Base-by-base conservation (phyloP, 2,113 vertebrate genomes). In the Syngnathoides biaculeatus region DNA sequence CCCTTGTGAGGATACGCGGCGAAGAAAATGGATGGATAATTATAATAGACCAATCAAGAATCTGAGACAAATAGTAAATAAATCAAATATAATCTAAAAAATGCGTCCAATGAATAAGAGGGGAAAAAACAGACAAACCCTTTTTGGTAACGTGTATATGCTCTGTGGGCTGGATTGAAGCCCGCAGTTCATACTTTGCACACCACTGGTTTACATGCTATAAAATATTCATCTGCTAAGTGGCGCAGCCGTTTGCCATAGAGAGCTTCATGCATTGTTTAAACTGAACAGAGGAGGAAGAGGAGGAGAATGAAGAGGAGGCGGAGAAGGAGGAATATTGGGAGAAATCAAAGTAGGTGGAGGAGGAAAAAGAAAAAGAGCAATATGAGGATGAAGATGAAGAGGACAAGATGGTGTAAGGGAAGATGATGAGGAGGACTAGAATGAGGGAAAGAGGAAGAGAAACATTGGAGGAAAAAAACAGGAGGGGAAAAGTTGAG, bases 171-270 rank as follows among this genome's bases (percentile, higher is more conserved):
- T 4, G 26, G 20, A 35, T 40, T 45, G 20, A 50, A 47, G 24
- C 10, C 43, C 43, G 45, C 24, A 26, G 35, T 48, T 52, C 64
- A 52, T n/a, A 40, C 40, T 43, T 63, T 63, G 61, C 39, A n/a
- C 61, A 24, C 59, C 35, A 12, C 2, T 42, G 59, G 62, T 19
- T 89, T 91, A 88, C 82, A 78, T 81, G 66, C 79, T 75, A 89
- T 91, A 83, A 92, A 91, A 91, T 91, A 92, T 92, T 90, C 82
- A 92, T 91, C 78, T 81, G 83, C 87, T 91, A 91, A 92, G 89
- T 92, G 90, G 88, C 88, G 71, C 85, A 81, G 87, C 85, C 79
- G 87, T 89, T 89, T 82, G 77, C 84, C 81, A 84, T 84, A 84
- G 83, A 89, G 86, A 89, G 88, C 76, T 82, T 86, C 88, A 88